These are phyloP conservation scores for Platysternon megacephalum DNA, from an alignment of 2,113 vertebrate species.

Conservation along the genomic window DNA sequence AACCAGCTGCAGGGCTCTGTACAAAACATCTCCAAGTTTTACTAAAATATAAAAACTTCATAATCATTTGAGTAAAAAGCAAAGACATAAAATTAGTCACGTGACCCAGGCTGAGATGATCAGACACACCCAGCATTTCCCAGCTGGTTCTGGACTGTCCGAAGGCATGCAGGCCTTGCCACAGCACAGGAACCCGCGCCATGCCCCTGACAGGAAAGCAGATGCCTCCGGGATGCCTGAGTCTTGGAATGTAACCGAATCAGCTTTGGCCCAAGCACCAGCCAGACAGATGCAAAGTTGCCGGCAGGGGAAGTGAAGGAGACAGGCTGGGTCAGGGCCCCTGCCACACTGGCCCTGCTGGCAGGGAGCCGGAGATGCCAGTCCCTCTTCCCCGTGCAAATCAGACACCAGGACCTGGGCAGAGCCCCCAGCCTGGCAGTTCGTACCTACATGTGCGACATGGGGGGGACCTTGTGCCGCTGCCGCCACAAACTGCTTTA, in stretches of 20 bases:
- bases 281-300: neutral
- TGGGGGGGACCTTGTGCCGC: neutral
- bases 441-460: rapidly evolving
- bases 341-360: no score
- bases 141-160: neutral
- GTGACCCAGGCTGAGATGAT: conserved; percentile 67
- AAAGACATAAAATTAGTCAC: neutral
- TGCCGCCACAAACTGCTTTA: neutral
- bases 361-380: neutral
- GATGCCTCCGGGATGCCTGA: neutral
- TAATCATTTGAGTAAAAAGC: conserved; percentile 50
- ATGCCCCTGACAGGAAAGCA: neutral
- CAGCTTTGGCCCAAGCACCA: conserved; percentile 36
- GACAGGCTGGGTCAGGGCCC: neutral
- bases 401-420: neutral
- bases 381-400: neutral
- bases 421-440: rapidly evolving
- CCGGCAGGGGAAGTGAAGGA: neutral
- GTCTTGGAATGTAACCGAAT: neutral
- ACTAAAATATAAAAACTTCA: conserved; percentile 61
- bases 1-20: conserved; percentile 42
- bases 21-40: conserved; percentile 70
- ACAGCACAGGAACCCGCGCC: neutral
- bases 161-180: rapidly evolving
- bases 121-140: conserved; percentile 12